Base-by-base conservation (phyloP, 2,888 invertebrate genomes). In the Melinopterus prodromus region DNA sequence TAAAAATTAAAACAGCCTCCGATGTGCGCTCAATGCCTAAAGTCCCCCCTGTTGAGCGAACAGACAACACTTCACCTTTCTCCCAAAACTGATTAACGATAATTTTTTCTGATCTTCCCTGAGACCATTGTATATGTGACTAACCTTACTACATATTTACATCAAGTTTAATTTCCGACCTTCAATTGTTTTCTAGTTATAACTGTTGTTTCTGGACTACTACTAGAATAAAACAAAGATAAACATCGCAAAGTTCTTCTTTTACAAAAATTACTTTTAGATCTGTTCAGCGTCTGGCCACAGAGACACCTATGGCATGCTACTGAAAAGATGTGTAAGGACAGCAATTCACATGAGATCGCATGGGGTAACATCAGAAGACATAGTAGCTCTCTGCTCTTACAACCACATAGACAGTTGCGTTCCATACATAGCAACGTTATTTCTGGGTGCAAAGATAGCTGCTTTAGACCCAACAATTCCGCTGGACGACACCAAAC, bases 371-470 rank as follows among this genome's bases (percentile, higher is more conserved):
- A 82, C 86, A 76, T 80, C 82, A 2, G 89, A 90, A 0, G 91
- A 91, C 81, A 89, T 91, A 5, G 88, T 92, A 76, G 84, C 89
- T 0, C 81, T 91, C 0, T 91, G 91, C 87, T 90, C 89, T 6
- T 88, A 89, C 0, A 91, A 90, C 81, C 90, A 90, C 69, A 53
- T 91, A 5, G 88, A 91, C 79, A 84, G 89, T 9, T 86, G 86
- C 5, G 87, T 91, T 36, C 91, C 91, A 0, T 88, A 90, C 76
- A 89, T 91, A 71, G 91, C 91, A 0, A 88, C 90, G 0, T 82
- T 90, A 2, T 91, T 88, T 82, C 86, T 90, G 6, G 91, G 91
- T 2, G 86, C 86, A 6, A 85, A 84, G 71, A 80, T 86, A 1
- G 84, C 85, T 2, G 85, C 85, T 12, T 79, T 88, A 15, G 87